Conservation (phyloP, 2,797 vertebrate species). For the Xenops minutus region DNA sequence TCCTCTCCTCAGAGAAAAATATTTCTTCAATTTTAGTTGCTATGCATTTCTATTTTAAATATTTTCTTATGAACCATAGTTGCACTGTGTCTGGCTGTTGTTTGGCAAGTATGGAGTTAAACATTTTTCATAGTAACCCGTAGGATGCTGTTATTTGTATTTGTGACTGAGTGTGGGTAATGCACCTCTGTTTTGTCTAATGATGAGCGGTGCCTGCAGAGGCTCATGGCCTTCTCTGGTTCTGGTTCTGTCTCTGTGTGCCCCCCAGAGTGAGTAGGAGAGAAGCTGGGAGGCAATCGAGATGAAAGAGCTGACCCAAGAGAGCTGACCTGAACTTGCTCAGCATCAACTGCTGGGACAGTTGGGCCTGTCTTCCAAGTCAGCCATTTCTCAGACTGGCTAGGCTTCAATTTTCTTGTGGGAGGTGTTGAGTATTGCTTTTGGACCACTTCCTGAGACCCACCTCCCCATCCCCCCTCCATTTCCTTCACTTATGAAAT, state of each 20-base stretch:
- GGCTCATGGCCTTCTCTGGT: background rate
- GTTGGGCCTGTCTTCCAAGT: background rate
- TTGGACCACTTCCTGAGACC: fast-evolving
- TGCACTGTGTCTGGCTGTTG: background rate
- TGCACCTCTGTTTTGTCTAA: background rate
- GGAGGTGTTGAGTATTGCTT: background rate
- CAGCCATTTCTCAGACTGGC: background rate
- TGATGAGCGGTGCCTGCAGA: background rate
- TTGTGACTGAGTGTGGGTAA: background rate
- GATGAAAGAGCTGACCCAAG: background rate
- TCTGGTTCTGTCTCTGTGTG: background rate
- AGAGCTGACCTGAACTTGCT: background rate
- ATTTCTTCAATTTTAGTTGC: background rate
- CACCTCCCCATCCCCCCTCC: too few relatives aligned
- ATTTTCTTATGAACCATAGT: background rate
- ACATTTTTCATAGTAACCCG: background rate
- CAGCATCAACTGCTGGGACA: background rate
- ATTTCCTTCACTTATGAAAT: background rate
- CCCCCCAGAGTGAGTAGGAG: fast-evolving
- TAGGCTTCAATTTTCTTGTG: fast-evolving
- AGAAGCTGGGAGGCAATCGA: background rate
- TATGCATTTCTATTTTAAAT: background rate
- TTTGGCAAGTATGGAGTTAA: background rate
- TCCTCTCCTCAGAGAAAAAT: background rate
- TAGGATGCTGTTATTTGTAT: background rate